Evolutionary conservation across 2,888 invertebrate species (phyloP), one percentile per base, ranked within the genome.

Genomic region (Agonopterix alstromeriana): DNA sequence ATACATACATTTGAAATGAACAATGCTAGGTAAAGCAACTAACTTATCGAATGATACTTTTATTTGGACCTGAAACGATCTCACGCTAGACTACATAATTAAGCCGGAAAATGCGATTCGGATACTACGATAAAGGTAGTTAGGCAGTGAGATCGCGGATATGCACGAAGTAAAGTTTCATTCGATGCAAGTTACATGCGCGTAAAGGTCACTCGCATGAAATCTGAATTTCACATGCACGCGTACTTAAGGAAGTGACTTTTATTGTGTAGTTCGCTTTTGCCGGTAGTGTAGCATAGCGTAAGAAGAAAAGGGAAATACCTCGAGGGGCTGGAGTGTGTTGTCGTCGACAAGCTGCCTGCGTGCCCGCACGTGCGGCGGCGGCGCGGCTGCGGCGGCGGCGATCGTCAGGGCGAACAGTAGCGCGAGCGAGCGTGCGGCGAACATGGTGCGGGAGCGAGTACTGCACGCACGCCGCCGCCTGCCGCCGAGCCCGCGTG

Each of bases 321-420:
- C 87, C 67, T 87, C 79, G 47, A 86, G 70, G 48, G 86, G 86
- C 68, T 85, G 86, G 59, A 86, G 72, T 10, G 76, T 52, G 62
- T 84, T 65, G 63, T 84, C 85, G 55, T 79, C 82, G 53, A 75
- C 70, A 56, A 87, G 81, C 61, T 87, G 87, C 4, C 86, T 67
- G 61, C 81, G 76, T 44, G 41, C 56, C 51, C 72, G 67, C 53
- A 59, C 58, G 53, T 50, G 58, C 54, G 57, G 65, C 60, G 57
- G 58, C 53, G 65, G 56, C 35, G 64, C 54, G 35, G 67, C 62
- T 50, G 60, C 61, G 61, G 55, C 61, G 53, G 58, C 69, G 55
- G 63, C 57, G 49, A 67, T 53, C 49, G 64, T 53, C 48, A 47
- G 48, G 42, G 49, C 48, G 47, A 50, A 14, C 42, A 50, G 45